Evolutionary conservation across 2,888 invertebrate species (phyloP).

Genomic region (Arctia plantaginis): DNA sequence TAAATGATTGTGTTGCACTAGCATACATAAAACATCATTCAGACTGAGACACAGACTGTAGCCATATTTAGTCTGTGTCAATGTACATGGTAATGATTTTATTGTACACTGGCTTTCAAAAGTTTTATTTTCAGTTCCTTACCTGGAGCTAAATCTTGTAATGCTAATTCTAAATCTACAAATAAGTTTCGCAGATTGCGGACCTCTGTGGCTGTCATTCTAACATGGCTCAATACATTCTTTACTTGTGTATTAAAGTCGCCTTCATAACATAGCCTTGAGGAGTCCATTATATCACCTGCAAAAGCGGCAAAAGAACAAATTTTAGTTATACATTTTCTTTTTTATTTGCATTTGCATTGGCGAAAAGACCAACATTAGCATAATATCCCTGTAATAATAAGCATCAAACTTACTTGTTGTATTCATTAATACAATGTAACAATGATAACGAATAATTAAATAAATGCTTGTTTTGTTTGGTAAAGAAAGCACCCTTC

Average conservation of each 20-base stretch:
- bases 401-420: neutral
- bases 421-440: conserved; percentile 1
- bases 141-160: conserved; percentile 71
- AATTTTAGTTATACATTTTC: neutral
- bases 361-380: neutral
- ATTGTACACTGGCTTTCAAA: too few species aligned
- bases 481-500: neutral
- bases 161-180: conserved; percentile 67
- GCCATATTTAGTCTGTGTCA: too few species aligned
- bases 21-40: too few species aligned
- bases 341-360: neutral
- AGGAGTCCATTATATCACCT: conserved; percentile 54
- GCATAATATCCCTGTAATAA: neutral
- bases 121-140: neutral
- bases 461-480: neutral
- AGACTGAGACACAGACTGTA: too few species aligned
- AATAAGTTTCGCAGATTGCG: conserved; percentile 61
- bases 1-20: too few species aligned
- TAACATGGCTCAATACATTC: conserved; percentile 64
- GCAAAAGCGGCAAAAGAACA: neutral
- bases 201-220: conserved; percentile 64
- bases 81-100: too few species aligned
- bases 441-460: neutral
- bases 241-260: conserved; percentile 74
- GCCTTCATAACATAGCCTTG: conserved; percentile 55